Evolutionary conservation across 1,140 invertebrate species (phyloP), one percentile per base, ranked within the genome.

Genomic region (Bursaphelenchus mucronatus): DNA sequence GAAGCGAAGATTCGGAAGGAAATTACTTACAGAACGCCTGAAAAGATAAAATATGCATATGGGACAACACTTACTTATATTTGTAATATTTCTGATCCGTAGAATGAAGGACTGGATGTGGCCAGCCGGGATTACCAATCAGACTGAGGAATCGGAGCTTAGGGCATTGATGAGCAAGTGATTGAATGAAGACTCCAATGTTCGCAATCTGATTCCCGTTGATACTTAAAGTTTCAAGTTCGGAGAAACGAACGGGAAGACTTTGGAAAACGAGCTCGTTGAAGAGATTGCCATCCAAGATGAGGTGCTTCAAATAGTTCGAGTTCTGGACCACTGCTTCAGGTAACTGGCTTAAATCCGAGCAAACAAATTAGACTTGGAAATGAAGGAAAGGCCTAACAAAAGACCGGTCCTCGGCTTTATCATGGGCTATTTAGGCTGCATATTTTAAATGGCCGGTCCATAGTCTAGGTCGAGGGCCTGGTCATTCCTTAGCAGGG

Each of bases 91-190:
- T 30, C 5, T 5, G 30, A 30, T 30, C 30, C 5, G 30, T 30
- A 30, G 30, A 30, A 30, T 30, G 30, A 19, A 45, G 45, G 47
- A 66, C 44, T 21, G 61, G 64, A 53, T 66, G 62, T 15, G 64
- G 64, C 64, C 64, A 66, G 40, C 64, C 64, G 15, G 64, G 64
- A 39, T 66, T 66, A 21, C 62, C 62, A 51, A 66, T 66, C 44
- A 66, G 50, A 30, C 64, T 66, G 41, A 66, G 54, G 45, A 64
- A 66, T 11, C 39, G 39, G n/a, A 66, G 61, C 15, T 66, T 66
- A 54, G 64, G 64, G 63, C 64, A 66, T 66, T 50, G 47, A 61
- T 47, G 52, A 5, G 64, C n/a, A 6, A 66, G 19, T 11, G 45
- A 39, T 44, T 66, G 30, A 6, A 66, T 10, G 19, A 66, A 54